Base-by-base conservation (phyloP, 2,888 invertebrate genomes). In the Blera fallax region DNA sequence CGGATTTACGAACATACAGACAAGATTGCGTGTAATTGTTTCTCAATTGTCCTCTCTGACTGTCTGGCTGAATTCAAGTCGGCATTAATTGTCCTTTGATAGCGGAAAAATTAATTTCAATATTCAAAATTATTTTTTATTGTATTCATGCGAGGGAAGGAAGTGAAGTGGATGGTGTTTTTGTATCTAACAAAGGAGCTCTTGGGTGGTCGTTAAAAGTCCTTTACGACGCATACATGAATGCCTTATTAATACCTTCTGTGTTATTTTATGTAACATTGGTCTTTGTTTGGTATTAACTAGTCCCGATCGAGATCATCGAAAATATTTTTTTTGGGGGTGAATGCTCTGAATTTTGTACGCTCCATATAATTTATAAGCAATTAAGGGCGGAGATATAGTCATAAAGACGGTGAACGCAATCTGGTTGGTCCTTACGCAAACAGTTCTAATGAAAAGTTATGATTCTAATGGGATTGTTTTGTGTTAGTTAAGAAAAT, bases 21-120 rank as follows among this genome's bases (percentile, higher is more conserved):
- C 52, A 58, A 72, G 70, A 85, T 72, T 76, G 24, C 37, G 18
- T 24, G 60, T 77, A 81, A 85, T 85, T 85, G 81, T 76, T 77
- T 72, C 52, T 72, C 85, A 85, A 85, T 76, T 85, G 70, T 70
- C 18, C 21, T 58, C 21, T 58, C 24, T 62, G 73, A 72, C 73
- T 78, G 67, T 79, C 37, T 64, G 64, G 29, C 2, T 29, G 52
- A 72, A 21, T 58, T 74, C 18, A 50, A 69, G 34, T 43, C 40
- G n/a, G 4, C 10, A 62, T 43, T 27, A 32, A 58, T 48, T 70
- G 18, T 34, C 50, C 7, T 65, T 70, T 77, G n/a, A 70, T 77
- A 43, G 27, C 40, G 18, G 34, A 45, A 40, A 64, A 62, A 65
- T 78, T 78, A 77, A 78, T 78, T 73, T 67, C 6, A 40, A 78